Evolutionary conservation across 2,888 invertebrate species (phyloP).

Genomic region (Agriopis leucophaearia): DNA sequence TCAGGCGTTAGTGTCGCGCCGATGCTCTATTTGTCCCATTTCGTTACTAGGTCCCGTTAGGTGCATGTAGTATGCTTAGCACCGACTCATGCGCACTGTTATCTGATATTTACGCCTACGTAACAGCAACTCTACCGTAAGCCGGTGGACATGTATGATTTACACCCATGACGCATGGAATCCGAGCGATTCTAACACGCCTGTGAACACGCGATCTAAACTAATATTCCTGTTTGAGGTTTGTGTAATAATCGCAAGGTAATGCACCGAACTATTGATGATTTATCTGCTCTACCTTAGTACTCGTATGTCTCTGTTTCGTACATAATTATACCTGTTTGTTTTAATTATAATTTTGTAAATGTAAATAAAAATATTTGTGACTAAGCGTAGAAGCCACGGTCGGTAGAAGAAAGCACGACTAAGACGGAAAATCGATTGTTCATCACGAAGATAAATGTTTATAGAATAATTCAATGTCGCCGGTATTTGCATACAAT

Average conservation of each 20-base stretch:
- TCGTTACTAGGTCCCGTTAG: constrained; percentile 46
- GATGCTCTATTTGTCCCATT: constrained; percentile 42
- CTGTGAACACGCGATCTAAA: constrained; percentile 40
- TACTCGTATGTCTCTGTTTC: no score
- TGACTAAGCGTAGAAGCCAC: background rate
- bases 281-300: background rate
- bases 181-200: constrained; percentile 37
- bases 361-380: background rate
- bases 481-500: constrained; percentile 51
- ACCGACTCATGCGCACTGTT: constrained; percentile 38
- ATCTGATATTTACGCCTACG: constrained; percentile 44
- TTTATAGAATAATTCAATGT: constrained; percentile 46
- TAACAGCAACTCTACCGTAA: constrained; percentile 46
- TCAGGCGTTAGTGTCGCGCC: constrained; percentile 17
- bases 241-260: no score
- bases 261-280: constrained; percentile 9
- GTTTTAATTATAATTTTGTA: background rate
- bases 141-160: constrained; percentile 42
- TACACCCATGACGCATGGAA: constrained; percentile 40
- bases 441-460: constrained; percentile 29
- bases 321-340: no score
- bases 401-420: constrained; percentile 16
- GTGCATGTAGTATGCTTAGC: constrained; percentile 11
- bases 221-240: constrained; percentile 28
- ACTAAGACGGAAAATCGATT: constrained; percentile 28